Base-by-base conservation (phyloP, 2,797 vertebrate species). In the Uromys caudimaculatus region DNA sequence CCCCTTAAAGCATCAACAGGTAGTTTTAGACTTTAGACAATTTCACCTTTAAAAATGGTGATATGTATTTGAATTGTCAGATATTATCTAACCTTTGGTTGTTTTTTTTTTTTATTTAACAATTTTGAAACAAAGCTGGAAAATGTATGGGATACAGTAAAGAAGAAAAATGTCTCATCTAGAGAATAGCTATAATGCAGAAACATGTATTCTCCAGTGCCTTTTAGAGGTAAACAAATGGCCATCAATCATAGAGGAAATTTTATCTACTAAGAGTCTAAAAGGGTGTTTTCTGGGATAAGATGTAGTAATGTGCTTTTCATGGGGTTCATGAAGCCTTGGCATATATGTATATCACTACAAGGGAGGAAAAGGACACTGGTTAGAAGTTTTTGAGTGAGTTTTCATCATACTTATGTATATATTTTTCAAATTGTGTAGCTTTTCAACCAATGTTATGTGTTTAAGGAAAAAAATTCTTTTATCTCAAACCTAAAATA, bases 101-200 rank as follows among this genome's bases (percentile, higher is more conserved):
- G 3, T 44, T 3, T 44, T 44, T 44, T 44, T 47, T 87, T 75
- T 91, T 91, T 69, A 62, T 91, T 91, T 69, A 62, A 90, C 67
- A 77, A 69, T 95, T 95, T 41, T 93, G 69, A 92, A 44, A 88
- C 27, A 94, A 95, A 95, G 69, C 35, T 94, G 27, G 10, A 92
- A 89, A 91, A 75, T 6, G 13, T n/a, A 35, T 1, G 10, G 23
- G 21, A 44, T 47, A 38, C 38, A n/a, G 27, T 84, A 90, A 97
- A 82, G 38, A 92, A 91, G 54, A 56, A 86, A 85, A 64, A 41
- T 82, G 87, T 96, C 38, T 5, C 73, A 78, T 73, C 21, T 83
- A 64, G 73, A 91, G 32, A 93, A 89, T 38, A 91, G 16, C 47
- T 89, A 4, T 60, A 44, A 17, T 47, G 35, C 1, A 88, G 64